Evolutionary conservation across 2,113 vertebrate species (phyloP).

Genomic region (Plotosus lineatus): DNA sequence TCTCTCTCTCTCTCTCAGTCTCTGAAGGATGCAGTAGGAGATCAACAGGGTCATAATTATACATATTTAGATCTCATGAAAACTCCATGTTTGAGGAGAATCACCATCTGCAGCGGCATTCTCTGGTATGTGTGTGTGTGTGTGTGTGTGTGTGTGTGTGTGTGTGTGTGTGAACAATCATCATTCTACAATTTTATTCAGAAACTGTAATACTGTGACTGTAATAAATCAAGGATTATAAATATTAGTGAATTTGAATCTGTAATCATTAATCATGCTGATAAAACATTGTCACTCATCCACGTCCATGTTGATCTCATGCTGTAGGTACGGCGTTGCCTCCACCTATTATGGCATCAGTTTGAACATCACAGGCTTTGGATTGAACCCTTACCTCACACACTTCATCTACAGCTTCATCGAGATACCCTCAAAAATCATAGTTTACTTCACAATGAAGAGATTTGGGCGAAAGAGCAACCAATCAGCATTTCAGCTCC

Average conservation of each 20-base stretch:
- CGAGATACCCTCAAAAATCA: slow-evolving; percentile 71
- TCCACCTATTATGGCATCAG: slow-evolving; percentile 76
- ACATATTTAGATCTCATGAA: slow-evolving; percentile 68
- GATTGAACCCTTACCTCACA: slow-evolving; percentile 67
- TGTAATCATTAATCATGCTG: too few relatives aligned
- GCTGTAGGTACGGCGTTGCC: slow-evolving; percentile 72
- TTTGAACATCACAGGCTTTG: slow-evolving; percentile 72
- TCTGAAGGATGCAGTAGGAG: slow-evolving; percentile 53
- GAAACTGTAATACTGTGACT: background rate
- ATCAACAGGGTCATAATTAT: slow-evolving; percentile 59
- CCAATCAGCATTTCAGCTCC: slow-evolving; percentile 55
- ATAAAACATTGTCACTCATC: too few relatives aligned
- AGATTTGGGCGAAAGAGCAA: slow-evolving; percentile 61
- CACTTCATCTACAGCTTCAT: slow-evolving; percentile 69
- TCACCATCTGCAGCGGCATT: slow-evolving; percentile 64
- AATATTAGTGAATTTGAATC: background rate
- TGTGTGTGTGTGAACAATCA: background rate
- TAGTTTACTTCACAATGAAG: slow-evolving; percentile 63
- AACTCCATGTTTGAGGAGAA: slow-evolving; percentile 68
- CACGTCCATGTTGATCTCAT: background rate
- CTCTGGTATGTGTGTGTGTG: slow-evolving; percentile 62
- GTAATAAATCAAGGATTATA: too few relatives aligned
- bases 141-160: background rate
- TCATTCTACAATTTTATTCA: background rate
- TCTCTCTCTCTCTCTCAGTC: slow-evolving; percentile 54